These are phyloP conservation scores for Brienomyrus brachyistius DNA, from an alignment of 2,113 vertebrate species.

Conservation along the genomic window DNA sequence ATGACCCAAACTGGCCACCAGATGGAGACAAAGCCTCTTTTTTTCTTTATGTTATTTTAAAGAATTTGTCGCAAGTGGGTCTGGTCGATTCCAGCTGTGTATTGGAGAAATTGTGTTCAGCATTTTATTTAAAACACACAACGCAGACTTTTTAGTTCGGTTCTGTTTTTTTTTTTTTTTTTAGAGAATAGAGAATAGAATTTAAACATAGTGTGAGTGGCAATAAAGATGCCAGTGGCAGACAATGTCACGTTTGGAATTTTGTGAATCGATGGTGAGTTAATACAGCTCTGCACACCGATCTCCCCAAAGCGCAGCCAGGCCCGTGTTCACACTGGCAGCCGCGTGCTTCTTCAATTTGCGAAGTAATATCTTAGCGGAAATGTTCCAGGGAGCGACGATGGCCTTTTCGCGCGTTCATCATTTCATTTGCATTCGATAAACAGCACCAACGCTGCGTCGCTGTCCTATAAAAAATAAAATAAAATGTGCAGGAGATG, in stretches of 20 bases:
- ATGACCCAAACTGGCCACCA: not conserved
- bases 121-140: not conserved
- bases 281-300: not conserved
- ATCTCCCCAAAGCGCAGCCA: not conserved
- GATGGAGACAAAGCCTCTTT: not conserved
- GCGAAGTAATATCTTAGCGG: conserved; percentile 6
- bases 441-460: conserved; percentile 26
- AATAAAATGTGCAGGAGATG: conserved; percentile 17
- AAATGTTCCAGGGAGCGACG: not conserved
- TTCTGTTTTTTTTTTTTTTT: not conserved
- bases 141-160: not conserved
- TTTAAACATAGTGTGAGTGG: not conserved
- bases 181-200: not conserved
- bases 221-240: not conserved
- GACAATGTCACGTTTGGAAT: not conserved
- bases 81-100: not conserved
- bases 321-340: not conserved
- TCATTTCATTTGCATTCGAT: conserved; percentile 26
- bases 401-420: not conserved
- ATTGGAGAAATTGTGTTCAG: not conserved
- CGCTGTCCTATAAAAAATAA: conserved; percentile 24
- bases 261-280: not conserved
- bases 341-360: conserved; percentile 18
- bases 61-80: not conserved
- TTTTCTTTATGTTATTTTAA: not conserved